Evolutionary conservation across 2,888 invertebrate genomes (phyloP).

Genomic region (Zhuqinia jingwanae): DNA sequence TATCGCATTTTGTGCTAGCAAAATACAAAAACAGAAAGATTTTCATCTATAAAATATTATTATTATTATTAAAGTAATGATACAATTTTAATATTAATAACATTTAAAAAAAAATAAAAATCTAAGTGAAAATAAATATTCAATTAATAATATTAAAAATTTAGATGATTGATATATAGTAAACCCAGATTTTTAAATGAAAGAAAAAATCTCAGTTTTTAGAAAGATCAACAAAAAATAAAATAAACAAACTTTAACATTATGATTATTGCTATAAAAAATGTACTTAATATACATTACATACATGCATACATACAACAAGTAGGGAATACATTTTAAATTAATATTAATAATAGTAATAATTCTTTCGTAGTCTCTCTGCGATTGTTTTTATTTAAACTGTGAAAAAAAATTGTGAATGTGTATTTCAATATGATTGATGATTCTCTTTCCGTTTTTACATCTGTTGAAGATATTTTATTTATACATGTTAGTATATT

Average conservation of each 20-base stretch:
- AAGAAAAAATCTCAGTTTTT: not conserved
- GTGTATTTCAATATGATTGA: not conserved
- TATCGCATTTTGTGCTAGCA: slow-evolving; percentile 79
- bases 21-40: slow-evolving; percentile 40
- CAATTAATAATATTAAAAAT: not conserved
- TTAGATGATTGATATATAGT: not conserved
- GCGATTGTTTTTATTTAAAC: too few relatives aligned
- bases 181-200: too few relatives aligned
- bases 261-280: not conserved
- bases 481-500: too few relatives aligned
- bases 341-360: not conserved
- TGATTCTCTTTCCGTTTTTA: not conserved
- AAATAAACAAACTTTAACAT: not conserved
- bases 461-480: too few relatives aligned
- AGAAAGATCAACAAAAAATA: not conserved
- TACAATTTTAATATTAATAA: slow-evolving; percentile 21
- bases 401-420: too few relatives aligned
- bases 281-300: too few relatives aligned
- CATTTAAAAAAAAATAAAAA: too few relatives aligned
- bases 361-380: too few relatives aligned
- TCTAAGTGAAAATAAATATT: not conserved
- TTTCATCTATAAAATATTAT: slow-evolving; percentile 32
- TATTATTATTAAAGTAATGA: not conserved
- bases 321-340: not conserved
- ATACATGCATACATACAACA: not conserved